Conservation (phyloP, 1,140 invertebrate genomes). For the Drosophila melanica region DNA sequence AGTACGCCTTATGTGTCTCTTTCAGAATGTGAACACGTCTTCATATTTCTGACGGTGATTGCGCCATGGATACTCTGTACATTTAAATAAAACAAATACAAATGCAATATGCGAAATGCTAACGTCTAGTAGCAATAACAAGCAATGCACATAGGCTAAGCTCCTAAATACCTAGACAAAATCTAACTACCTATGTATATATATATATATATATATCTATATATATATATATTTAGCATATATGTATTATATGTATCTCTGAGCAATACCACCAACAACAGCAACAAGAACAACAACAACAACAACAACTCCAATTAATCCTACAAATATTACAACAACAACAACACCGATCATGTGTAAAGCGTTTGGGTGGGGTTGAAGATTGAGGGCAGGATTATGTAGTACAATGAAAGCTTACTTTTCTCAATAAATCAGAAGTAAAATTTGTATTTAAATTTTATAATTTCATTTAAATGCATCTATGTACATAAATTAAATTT, state of each 20-base stretch:
- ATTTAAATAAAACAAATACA: constrained; percentile 62
- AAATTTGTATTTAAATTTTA: no score
- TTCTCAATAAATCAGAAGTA: no score
- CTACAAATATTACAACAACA: constrained; percentile 26
- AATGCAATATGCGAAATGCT: constrained; percentile 31
- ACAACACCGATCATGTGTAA: constrained; percentile 54
- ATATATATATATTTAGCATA: constrained; percentile 44
- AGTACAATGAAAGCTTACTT: no score
- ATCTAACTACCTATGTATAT: constrained; percentile 26
- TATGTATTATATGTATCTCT: constrained; percentile 48
- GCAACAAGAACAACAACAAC: constrained; percentile 47
- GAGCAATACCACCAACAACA: constrained; percentile 69
- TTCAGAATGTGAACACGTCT: constrained; percentile 83
- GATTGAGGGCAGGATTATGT: background rate
- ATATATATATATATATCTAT: constrained; percentile 18
- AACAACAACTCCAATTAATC: constrained; percentile 48
- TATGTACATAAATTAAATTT: no score
- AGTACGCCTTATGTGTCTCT: constrained; percentile 83
- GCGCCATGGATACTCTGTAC: constrained; percentile 83
- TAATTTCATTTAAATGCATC: no score
- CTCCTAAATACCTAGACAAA: constrained; percentile 58
- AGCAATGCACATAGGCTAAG: constrained; percentile 70
- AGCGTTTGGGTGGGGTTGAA: constrained; percentile 32
- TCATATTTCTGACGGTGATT: constrained; percentile 84
- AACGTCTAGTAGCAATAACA: constrained; percentile 14